Conservation (phyloP, 2,888 invertebrate genomes). For the Ischnura elegans region DNA sequence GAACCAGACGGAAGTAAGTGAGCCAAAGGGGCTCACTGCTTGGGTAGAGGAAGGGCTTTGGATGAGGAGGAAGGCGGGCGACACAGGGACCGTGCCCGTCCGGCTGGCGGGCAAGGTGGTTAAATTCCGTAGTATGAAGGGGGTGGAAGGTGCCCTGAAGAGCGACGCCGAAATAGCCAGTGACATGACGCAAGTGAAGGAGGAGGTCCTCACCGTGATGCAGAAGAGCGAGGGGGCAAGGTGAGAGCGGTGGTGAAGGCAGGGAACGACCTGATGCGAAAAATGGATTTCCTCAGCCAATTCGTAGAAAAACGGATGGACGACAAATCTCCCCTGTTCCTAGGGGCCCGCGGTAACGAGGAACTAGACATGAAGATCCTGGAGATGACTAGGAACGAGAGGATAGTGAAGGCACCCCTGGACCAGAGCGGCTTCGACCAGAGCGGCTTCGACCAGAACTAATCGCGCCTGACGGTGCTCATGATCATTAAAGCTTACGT, state of each 20-base stretch:
- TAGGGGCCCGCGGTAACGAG: neutral
- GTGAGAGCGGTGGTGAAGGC: constrained; percentile 68
- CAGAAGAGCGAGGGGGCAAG: constrained; percentile 69
- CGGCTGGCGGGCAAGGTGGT: neutral
- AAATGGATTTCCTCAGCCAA: constrained; percentile 68
- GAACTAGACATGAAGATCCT: neutral
- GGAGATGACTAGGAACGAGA: neutral
- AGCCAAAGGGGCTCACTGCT: neutral
- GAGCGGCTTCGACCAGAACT: neutral
- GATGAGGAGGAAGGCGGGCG: neutral
- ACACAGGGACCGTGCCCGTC: neutral
- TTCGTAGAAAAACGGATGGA: neutral
- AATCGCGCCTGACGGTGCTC: neutral
- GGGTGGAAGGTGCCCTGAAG: neutral
- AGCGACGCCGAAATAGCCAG: neutral
- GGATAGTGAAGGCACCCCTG: neutral
- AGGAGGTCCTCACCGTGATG: constrained; percentile 50
- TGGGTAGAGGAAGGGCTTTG: neutral
- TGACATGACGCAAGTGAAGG: neutral
- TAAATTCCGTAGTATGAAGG: neutral
- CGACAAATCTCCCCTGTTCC: neutral
- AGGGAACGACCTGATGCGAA: constrained; percentile 44
- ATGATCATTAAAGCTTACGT: neutral
- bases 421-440: neutral
- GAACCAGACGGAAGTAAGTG: neutral